Evolutionary conservation across 2,113 vertebrate species (phyloP), one percentile per base, ranked within the genome.

Genomic region (Tetrax tetrax): DNA sequence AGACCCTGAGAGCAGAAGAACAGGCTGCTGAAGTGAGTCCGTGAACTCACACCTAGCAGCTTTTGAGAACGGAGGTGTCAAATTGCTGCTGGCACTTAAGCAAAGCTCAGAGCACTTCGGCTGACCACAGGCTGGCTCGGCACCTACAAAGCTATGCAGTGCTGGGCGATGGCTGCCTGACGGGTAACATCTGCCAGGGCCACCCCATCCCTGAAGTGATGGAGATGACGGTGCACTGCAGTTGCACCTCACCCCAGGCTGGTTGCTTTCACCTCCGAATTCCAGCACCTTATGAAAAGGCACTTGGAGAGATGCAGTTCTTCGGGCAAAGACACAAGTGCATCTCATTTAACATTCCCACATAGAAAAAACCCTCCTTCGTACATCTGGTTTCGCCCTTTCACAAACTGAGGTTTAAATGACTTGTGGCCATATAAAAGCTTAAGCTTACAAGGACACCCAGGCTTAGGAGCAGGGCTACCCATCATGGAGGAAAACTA

Each of bases 31-130:
- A 19, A n/a, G 24, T 9, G 14, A 54, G 48, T 14, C 45, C 27
- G 1, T 1, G 7, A 54, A 9, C 38, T 80, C 66, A 10, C 2
- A 1, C 4, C 16, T 22, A 3, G 1, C 38, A 76, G 28, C 63
- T 81, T 27, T 43, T 50, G 45, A 48, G 48, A 56, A 18, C 0
- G 1, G 51, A 47, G 23, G 7, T 0, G 4, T 29, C 9, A 71
- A 83, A 80, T 8, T 12, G 15, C 66, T 64, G 71, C 48, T 1
- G 4, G 38, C 43, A 7, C 27, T 48, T 63, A 65, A 47, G 65
- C 0, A 0, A 56, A 79, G 65, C 23, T 57, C 2, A 1, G 47
- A 75, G 38, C 29, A 37, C 43, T 56, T 12, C 21, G 24, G 47
- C 48, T 92, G 48, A 41, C 38, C 60, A 56, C 64, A 17, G 13